Conservation (phyloP, 2,113 vertebrate species). For the Bungarus multicinctus region DNA sequence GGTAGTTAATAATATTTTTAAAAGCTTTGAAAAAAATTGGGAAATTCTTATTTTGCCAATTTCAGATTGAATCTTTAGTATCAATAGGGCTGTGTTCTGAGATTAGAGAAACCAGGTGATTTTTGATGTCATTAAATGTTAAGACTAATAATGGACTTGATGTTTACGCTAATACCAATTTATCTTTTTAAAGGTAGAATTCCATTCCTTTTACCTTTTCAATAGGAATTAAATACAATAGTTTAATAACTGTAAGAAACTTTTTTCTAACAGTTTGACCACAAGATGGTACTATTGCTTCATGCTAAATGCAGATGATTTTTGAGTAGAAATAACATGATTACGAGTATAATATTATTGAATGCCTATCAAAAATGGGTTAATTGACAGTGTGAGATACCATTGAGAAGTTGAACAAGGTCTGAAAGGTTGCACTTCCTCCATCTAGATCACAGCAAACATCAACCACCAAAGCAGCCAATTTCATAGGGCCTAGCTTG, state of each 20-base stretch:
- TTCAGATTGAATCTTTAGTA: background rate
- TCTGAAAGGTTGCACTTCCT: background rate
- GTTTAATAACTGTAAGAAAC: background rate
- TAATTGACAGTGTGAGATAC: background rate
- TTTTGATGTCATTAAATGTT: background rate
- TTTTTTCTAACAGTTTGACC: slow-evolving; percentile 39
- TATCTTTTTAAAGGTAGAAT: background rate
- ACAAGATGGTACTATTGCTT: slow-evolving; percentile 59
- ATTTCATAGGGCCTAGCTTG: background rate
- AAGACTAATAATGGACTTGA: background rate
- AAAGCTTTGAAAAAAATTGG: background rate
- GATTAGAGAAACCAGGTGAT: background rate
- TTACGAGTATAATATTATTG: background rate
- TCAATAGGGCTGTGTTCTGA: background rate
- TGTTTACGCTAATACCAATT: slow-evolving; percentile 13
- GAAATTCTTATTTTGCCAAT: background rate
- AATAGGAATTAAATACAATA: background rate
- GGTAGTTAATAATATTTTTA: background rate
- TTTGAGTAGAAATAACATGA: background rate
- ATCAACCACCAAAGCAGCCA: background rate
- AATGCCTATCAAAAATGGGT: background rate
- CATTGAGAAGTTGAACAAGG: background rate
- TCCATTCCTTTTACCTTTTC: background rate
- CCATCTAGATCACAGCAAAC: background rate
- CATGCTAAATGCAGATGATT: slow-evolving; percentile 21